Base-by-base conservation (phyloP, 2,888 invertebrate species). In the Limnephilus marmoratus region DNA sequence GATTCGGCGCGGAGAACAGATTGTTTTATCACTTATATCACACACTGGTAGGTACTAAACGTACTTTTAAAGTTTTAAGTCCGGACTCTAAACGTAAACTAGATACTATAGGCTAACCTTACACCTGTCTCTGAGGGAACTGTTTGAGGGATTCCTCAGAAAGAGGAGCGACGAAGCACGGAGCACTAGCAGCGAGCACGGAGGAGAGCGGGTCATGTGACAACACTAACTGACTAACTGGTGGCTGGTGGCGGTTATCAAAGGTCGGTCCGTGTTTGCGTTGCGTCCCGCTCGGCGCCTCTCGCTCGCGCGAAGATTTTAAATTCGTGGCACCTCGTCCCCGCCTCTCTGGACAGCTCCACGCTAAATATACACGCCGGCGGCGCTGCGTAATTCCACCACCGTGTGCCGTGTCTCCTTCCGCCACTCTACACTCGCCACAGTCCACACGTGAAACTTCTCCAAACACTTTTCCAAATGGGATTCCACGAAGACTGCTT, bases 361-460 rank as follows among this genome's bases (percentile, higher is more conserved):
- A n/a, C 90, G 93, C 92, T 89, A 93, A 93, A 94, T 95, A 95
- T 96, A 95, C 96, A 96, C 96, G 96, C 96, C 96, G 96, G 95
- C 94, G 94, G 94, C 94, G 94, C 96, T 96, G 96, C 96, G 96
- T 96, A 96, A 95, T 96, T 96, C 68, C 68, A 68, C 68, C 68
- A 24, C 18, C 18, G 53, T 18, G 53, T 53, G 49, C 83, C 88
- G 87, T 83, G 90, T 85, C 91, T 90, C 95, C 96, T 95, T 68
- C 68, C 68, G 68, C 68, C 68, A 68, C 53, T 53, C 53, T 53
- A 18, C 53, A 53, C 68, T 68, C 68, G 18, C 68, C 24, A 24
- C 24, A 24, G 24, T 68, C 95, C 95, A 94, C 94, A 94, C 95
- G 95, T 95, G 95, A 96, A 95, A 95, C 90, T 90, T 80, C 82